phyloP scores from a whole-genome alignment of 2,888 invertebrate genomes.

The Diarsia rubi region DNA sequence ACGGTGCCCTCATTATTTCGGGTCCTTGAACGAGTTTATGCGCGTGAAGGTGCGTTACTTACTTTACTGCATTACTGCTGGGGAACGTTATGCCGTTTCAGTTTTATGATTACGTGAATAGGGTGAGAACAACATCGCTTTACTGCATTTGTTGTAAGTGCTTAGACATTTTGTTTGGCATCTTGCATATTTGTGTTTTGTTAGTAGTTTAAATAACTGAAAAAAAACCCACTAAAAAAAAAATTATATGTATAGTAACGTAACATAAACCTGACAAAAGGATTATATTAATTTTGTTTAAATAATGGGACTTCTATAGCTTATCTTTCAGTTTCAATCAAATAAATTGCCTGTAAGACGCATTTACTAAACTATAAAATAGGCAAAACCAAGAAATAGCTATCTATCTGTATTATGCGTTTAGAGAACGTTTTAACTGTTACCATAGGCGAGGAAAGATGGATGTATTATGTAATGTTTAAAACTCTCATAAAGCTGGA shows the following conservation, averaged over 20 bases:
- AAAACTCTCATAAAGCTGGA: slow-evolving; percentile 83
- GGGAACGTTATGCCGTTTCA: slow-evolving; percentile 52
- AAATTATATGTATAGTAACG: not conserved
- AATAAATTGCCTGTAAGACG: slow-evolving; percentile 34
- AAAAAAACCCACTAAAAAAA: not conserved
- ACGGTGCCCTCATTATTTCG: slow-evolving; percentile 73
- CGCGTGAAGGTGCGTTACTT: slow-evolving; percentile 69
- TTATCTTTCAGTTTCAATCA: slow-evolving; percentile 24
- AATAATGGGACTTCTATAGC: slow-evolving; percentile 12
- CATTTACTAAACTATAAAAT: slow-evolving; percentile 46
- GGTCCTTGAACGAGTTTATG: slow-evolving; percentile 79
- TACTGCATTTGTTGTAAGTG: slow-evolving; percentile 40
- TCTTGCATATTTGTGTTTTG: slow-evolving; percentile 18
- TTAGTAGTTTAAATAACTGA: slow-evolving; percentile 26
- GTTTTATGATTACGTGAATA: slow-evolving; percentile 62
- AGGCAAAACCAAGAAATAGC: slow-evolving; percentile 43
- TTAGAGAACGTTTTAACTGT: slow-evolving; percentile 68
- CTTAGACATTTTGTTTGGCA: slow-evolving; percentile 42
- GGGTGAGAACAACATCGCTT: slow-evolving; percentile 61
- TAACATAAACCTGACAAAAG: slow-evolving; percentile 14
- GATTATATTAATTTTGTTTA: slow-evolving; percentile 21
- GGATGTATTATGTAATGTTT: slow-evolving; percentile 82
- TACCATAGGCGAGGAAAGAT: slow-evolving; percentile 76
- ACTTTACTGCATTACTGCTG: slow-evolving; percentile 67
- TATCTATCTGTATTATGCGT: slow-evolving; percentile 40